Base-by-base conservation (phyloP, 2,797 vertebrate species). In the Aulostomus chinensis region DNA sequence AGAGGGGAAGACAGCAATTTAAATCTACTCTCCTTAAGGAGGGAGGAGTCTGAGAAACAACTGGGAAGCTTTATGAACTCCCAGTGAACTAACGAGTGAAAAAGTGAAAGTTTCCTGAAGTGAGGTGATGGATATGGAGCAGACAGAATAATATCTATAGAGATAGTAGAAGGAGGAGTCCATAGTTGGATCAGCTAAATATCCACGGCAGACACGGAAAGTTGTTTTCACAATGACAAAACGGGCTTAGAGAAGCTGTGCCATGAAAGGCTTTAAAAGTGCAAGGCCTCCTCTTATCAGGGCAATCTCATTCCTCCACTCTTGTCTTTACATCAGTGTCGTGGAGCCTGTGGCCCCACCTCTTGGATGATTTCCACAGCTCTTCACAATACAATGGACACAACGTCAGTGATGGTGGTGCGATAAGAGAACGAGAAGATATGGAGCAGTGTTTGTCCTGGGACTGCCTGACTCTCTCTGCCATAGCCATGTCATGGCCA, bases 71-170 rank as follows among this genome's bases (percentile, higher is more conserved):
- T 73, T 35, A 57, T 58, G 83, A 82, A 73, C 29, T 49, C 80
- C 72, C 66, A 61, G 58, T 75, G 80, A 25, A 83, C 78, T 67
- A 72, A 74, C 71, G 76, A 75, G 81, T 76, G 79, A 80, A 73
- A 67, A 76, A 75, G 68, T 84, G 81, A 86, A 82, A 86, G 74
- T 77, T 83, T 82, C 85, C 77, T 21, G 70, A 81, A 76, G 83
- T 83, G 80, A 74, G 74, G 54, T 43, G 53, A 78, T 68, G 75
- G 76, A 78, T 73, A 49, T 73, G 76, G 81, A 79, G 64, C 31
- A 34, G 29, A 68, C 72, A 70, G 62, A 83, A n/a, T n/a, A n/a
- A n/a, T n/a, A n/a, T n/a, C n/a, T n/a, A 73, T 9, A 80, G 60
- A 68, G 65, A 54, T 7, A 28, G 80, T 86, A 85, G 71, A 72